Conservation (phyloP, 1,140 invertebrate genomes). For the Armadillidium nasatum region DNA sequence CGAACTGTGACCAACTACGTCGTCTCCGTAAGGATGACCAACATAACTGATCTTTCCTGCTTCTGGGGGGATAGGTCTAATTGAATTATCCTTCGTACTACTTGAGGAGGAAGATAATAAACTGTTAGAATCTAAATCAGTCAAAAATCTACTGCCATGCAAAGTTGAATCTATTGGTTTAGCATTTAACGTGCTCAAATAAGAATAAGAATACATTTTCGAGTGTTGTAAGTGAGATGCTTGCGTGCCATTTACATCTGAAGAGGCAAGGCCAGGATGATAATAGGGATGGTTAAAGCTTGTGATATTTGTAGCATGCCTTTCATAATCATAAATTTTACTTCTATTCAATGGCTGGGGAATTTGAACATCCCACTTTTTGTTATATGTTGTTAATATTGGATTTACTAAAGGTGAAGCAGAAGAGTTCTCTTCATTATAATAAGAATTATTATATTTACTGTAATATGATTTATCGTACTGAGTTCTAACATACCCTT, state of each 20-base stretch:
- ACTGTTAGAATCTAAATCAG: conserved; percentile 10
- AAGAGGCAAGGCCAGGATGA: no score
- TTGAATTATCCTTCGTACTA: conserved; percentile 8
- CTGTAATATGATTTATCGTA: not conserved
- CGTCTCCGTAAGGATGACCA: conserved; percentile 38
- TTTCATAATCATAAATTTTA: not conserved
- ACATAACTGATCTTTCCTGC: conserved; percentile 39
- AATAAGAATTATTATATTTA: not conserved
- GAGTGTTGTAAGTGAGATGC: conserved; percentile 23
- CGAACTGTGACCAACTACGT: conserved; percentile 38
- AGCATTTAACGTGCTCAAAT: not conserved
- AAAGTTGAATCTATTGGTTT: not conserved
- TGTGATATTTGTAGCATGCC: not conserved
- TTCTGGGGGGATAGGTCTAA: conserved; percentile 22
- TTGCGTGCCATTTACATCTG: conserved; percentile 17
- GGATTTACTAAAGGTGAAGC: not conserved
- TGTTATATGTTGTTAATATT: not conserved
- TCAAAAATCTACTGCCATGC: not conserved
- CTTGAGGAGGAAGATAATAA: conserved; percentile 1
- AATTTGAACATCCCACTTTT: not conserved
- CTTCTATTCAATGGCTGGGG: not conserved
- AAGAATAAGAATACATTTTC: conserved; percentile 28
- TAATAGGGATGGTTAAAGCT: no score
- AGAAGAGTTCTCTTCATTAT: not conserved
- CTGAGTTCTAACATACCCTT: not conserved